phyloP scores from a whole-genome alignment of 2,797 vertebrate genomes.

The Lagocephalus sceleratus region DNA sequence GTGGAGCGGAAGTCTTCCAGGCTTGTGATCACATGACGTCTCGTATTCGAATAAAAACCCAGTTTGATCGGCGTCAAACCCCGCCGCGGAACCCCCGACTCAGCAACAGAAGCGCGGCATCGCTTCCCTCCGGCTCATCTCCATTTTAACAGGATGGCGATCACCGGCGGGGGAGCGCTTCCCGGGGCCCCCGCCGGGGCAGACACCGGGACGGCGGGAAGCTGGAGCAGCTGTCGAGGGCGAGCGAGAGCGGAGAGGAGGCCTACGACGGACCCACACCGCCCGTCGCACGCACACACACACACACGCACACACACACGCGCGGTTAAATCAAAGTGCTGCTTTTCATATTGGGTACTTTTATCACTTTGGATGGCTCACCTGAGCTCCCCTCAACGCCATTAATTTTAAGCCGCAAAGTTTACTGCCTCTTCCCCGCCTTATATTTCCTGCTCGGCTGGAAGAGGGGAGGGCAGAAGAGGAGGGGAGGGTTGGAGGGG shows the following conservation, averaged over 20 bases:
- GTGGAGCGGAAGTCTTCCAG: no score
- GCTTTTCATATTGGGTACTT: constrained; percentile 61
- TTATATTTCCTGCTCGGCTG: constrained; percentile 51
- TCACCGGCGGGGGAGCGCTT: constrained; percentile 44
- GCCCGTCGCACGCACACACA: not conserved
- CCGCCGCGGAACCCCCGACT: constrained; percentile 7
- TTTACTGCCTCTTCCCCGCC: constrained; percentile 70
- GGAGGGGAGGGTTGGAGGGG: constrained; percentile 12
- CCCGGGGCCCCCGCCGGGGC: constrained; percentile 16
- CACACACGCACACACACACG: not conserved
- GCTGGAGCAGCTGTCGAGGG: constrained; percentile 38
- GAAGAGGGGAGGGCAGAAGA: constrained; percentile 45
- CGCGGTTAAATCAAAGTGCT: constrained; percentile 51
- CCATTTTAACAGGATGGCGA: constrained; percentile 39
- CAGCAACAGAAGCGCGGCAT: constrained; percentile 12
- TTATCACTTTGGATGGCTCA: constrained; percentile 64
- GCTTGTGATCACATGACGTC: no score
- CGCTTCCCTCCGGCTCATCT: constrained; percentile 40
- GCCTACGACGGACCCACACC: no score
- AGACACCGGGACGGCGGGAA: constrained; percentile 31
- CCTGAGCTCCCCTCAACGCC: constrained; percentile 82
- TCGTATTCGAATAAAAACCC: no score
- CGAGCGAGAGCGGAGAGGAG: constrained; percentile 14
- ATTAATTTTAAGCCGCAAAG: constrained; percentile 88
- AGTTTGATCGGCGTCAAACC: no score